These are phyloP conservation scores for Aptenodytes forsteri DNA, from an alignment of 2,113 vertebrate genomes.

Conservation along the genomic window DNA sequence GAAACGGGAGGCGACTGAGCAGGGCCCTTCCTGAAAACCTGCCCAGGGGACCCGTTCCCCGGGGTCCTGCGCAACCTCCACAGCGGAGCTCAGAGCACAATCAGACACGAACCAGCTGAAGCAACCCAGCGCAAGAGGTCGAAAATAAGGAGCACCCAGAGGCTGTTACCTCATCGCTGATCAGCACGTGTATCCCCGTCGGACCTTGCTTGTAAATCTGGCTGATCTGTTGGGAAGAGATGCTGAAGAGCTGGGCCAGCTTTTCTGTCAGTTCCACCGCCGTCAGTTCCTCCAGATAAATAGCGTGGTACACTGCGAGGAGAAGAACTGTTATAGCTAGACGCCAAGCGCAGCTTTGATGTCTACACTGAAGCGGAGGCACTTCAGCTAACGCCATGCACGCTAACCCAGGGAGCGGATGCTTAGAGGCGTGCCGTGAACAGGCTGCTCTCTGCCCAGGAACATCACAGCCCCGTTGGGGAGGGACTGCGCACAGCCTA, in stretches of 20 bases:
- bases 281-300: slow-evolving; percentile 93
- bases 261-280: slow-evolving; percentile 89
- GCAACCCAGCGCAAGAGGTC: rapidly evolving
- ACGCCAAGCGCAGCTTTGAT: rapidly evolving
- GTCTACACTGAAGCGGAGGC: rapidly evolving
- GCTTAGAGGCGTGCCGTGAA: rapidly evolving
- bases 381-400: rapidly evolving
- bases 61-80: too few relatives aligned
- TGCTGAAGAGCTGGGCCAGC: slow-evolving; percentile 94
- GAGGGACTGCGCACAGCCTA: background rate
- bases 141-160: background rate
- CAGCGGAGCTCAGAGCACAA: background rate
- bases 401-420: rapidly evolving
- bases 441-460: background rate
- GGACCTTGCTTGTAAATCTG: slow-evolving; percentile 97
- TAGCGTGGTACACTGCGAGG: slow-evolving; percentile 91
- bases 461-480: rapidly evolving
- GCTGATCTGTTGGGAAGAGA: slow-evolving; percentile 91
- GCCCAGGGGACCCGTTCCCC: rapidly evolving
- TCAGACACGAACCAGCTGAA: background rate
- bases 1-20: rapidly evolving
- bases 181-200: slow-evolving; percentile 93
- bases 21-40: background rate
- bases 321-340: background rate
- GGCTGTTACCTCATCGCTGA: slow-evolving; percentile 90